Conservation (phyloP, 2,113 vertebrate species). For the Chaetodon auriga region DNA sequence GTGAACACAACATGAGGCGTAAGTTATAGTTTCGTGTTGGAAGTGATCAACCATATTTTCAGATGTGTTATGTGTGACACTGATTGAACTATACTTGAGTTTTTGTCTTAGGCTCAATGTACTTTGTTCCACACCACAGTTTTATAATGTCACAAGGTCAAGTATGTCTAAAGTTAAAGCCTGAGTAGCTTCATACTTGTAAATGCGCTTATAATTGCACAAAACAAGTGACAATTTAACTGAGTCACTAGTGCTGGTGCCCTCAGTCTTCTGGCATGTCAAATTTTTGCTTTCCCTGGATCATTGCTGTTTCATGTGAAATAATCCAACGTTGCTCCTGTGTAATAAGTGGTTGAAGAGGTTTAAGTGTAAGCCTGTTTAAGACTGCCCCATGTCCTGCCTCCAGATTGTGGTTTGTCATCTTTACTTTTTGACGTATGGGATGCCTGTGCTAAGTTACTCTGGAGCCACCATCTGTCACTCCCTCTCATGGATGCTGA, state of each 20-base stretch:
- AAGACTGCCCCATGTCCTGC: no score
- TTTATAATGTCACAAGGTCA: not conserved
- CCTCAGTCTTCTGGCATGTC: not conserved
- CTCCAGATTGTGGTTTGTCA: conserved; percentile 19
- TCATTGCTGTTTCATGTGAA: not conserved
- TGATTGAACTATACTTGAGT: not conserved
- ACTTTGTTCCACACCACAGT: not conserved
- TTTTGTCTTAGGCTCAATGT: not conserved
- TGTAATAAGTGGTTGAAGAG: not conserved
- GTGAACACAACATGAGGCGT: not conserved
- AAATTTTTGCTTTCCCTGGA: not conserved
- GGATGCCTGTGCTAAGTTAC: conserved; percentile 31
- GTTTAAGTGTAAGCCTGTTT: not conserved
- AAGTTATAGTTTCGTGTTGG: not conserved
- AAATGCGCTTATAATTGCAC: not conserved
- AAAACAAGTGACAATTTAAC: not conserved
- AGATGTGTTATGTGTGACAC: not conserved
- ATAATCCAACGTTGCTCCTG: not conserved
- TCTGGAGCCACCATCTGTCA: conserved; percentile 75
- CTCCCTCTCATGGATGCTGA: conserved; percentile 53
- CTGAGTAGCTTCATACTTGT: not conserved
- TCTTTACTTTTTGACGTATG: conserved; percentile 50
- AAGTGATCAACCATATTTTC: not conserved
- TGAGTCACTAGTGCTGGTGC: not conserved
- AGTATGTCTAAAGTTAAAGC: not conserved